These are phyloP conservation scores for Fregetta grallaria DNA, from an alignment of 2,113 vertebrate species.

Conservation along the genomic window DNA sequence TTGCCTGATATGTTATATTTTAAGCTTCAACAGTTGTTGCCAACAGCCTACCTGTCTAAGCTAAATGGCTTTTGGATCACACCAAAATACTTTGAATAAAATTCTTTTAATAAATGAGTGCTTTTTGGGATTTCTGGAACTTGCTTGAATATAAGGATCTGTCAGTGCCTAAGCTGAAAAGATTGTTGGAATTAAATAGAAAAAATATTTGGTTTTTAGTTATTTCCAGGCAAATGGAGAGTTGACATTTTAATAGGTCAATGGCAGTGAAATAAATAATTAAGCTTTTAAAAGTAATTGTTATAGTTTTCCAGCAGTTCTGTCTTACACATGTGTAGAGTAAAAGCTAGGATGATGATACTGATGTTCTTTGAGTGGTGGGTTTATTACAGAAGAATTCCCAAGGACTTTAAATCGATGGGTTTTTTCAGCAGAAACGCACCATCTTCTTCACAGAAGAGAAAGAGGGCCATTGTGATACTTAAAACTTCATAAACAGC, in stretches of 20 bases:
- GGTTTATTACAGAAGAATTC: not conserved
- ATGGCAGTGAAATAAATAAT: not conserved
- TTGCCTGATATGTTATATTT: not conserved
- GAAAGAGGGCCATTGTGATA: not conserved
- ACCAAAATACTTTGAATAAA: not conserved
- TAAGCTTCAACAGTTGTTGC: not conserved
- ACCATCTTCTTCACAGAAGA: not conserved
- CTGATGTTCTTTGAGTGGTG: not conserved
- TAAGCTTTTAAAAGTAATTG: not conserved
- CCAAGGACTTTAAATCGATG: not conserved
- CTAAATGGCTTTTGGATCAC: not conserved
- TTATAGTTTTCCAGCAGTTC: not conserved
- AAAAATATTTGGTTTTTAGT: not conserved
- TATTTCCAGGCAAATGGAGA: not conserved
- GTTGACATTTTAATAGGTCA: not conserved
- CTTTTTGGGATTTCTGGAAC: not conserved
- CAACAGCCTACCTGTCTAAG: not conserved
- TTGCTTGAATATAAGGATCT: not conserved
- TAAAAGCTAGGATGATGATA: not conserved
- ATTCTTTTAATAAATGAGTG: not conserved
- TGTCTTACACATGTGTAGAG: not conserved
- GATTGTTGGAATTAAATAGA: not conserved
- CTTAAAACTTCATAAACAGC: not conserved
- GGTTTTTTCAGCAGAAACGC: not conserved
- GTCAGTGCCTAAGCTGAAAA: not conserved